Conservation (phyloP, 2,888 invertebrate genomes). For the Timema podura region DNA sequence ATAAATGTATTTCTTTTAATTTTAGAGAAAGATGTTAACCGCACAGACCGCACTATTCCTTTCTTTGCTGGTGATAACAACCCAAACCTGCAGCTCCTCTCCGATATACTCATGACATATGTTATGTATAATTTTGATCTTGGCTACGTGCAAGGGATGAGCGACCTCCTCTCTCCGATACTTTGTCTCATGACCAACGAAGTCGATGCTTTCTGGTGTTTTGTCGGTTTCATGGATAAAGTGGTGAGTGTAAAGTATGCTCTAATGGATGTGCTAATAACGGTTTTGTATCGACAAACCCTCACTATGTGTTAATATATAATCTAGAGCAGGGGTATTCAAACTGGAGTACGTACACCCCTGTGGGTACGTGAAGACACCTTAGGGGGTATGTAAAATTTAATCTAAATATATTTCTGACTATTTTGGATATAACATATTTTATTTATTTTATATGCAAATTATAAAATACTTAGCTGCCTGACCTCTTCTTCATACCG, state of each 20-base stretch:
- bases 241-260: conserved; percentile 60
- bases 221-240: conserved; percentile 95
- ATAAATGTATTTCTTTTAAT: background rate
- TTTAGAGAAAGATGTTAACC: conserved; percentile 91
- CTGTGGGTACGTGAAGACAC: no score
- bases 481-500: no score
- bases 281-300: no score
- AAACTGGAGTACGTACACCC: no score
- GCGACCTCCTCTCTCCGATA: conserved; percentile 91
- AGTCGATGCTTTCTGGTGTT: conserved; percentile 98
- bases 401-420: no score
- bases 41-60: conserved; percentile 87
- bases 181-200: conserved; percentile 85
- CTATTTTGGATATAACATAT: no score
- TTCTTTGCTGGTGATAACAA: conserved; percentile 94
- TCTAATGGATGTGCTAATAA: background rate
- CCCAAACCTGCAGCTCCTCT: conserved; percentile 75
- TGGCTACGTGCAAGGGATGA: conserved; percentile 97
- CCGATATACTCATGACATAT: conserved; percentile 96
- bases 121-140: conserved; percentile 99
- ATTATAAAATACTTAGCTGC: no score
- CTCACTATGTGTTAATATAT: no score
- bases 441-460: no score
- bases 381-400: no score
- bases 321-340: no score